A percentile compares a stretch with the other conserved stretches of the same genome.
Evolutionary conservation across 1,140 invertebrate species (phyloP).

Genomic region (Magallana angulata): DNA sequence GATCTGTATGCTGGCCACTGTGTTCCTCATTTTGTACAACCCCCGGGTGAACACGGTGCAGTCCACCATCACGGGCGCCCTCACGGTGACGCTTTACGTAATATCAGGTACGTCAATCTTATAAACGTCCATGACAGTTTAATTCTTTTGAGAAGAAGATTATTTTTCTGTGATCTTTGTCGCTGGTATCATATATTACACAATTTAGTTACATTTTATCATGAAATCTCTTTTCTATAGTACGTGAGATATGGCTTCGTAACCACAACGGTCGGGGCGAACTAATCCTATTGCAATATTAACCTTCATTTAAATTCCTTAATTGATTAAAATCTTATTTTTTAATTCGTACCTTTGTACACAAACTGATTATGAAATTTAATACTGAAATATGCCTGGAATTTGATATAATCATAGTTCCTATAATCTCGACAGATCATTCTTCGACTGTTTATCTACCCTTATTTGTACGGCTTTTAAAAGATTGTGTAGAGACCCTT

Average conservation of each 20-base stretch:
- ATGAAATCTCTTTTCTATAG: too few relatives aligned
- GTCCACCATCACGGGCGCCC: not conserved
- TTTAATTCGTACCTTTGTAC: conserved; percentile 16
- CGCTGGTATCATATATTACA: too few relatives aligned
- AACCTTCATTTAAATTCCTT: conserved; percentile 21
- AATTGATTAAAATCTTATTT: conserved; percentile 37
- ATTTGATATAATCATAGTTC: conserved; percentile 1
- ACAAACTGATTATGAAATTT: conserved; percentile 22
- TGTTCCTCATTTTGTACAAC: conserved; percentile 25
- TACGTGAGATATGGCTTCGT: too few relatives aligned
- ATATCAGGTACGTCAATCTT: conserved; percentile 17
- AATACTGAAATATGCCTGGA: conserved; percentile 5
- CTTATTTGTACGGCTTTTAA: not conserved
- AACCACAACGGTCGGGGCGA: not conserved
- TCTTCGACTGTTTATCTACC: not conserved
- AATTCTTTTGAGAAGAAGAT: too few relatives aligned
- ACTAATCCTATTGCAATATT: conserved; percentile 5
- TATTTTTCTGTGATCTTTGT: too few relatives aligned
- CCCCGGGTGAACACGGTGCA: not conserved
- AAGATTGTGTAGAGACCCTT: not conserved
- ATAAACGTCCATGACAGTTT: too few relatives aligned
- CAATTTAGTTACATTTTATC: too few relatives aligned
- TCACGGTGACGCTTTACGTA: not conserved
- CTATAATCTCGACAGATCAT: not conserved
- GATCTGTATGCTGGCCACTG: conserved; percentile 4